Percentiles rank a stretch among this genome's conserved stretches.
phyloP scores from a whole-genome alignment of 2,113 vertebrate genomes.

The Gulo gulo region DNA sequence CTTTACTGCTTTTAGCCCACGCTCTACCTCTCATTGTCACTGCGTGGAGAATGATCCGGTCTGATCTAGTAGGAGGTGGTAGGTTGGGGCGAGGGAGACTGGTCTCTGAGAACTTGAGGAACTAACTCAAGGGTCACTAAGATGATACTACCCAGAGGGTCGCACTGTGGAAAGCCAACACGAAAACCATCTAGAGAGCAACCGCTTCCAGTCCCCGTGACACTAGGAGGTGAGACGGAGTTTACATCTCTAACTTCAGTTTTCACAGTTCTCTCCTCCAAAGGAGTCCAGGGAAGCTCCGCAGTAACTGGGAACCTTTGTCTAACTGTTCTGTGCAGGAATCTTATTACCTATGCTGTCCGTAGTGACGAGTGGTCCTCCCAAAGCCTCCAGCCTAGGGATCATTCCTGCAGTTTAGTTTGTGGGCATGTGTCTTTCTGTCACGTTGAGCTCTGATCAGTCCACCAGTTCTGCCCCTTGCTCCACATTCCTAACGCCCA shows the following conservation, averaged over 20 bases:
- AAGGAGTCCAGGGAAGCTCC: not conserved
- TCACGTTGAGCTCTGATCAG: not conserved
- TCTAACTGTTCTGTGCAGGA: not conserved
- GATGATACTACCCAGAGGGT: not conserved
- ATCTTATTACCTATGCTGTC: not conserved
- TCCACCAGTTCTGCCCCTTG: not conserved
- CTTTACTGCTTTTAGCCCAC: not conserved
- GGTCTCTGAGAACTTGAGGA: not conserved
- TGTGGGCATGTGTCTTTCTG: not conserved
- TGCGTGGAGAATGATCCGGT: not conserved
- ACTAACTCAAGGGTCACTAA: not conserved
- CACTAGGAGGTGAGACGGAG: not conserved
- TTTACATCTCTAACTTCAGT: not conserved
- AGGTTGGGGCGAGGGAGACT: not conserved
- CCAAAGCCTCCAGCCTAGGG: not conserved
- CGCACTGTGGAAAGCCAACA: not conserved
- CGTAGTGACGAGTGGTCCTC: not conserved
- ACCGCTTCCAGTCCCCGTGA: not conserved
- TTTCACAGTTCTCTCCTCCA: not conserved
- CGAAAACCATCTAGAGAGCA: not conserved
- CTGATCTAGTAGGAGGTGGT: not conserved
- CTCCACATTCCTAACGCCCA: not conserved
- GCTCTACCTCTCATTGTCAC: not conserved
- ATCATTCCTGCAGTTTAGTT: not conserved
- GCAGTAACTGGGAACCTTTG: not conserved